Percentiles rank a stretch among this genome's conserved stretches.
Evolutionary conservation across 2,888 invertebrate genomes (phyloP).

Genomic region (Axea sp.): DNA sequence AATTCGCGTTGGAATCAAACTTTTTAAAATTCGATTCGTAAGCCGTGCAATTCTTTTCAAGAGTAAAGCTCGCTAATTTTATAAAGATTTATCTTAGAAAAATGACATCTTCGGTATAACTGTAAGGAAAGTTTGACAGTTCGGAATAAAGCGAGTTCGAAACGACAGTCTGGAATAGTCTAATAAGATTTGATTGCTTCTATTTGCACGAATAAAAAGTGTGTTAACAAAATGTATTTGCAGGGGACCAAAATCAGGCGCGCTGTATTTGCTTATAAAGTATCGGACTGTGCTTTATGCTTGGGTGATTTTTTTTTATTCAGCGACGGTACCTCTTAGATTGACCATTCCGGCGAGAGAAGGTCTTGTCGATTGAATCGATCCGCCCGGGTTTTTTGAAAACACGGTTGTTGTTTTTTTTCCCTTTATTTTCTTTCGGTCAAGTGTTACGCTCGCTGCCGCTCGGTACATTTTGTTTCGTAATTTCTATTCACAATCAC

Average conservation of each 20-base stretch:
- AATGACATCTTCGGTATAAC: not conserved
- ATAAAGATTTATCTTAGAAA: slow-evolving; percentile 1
- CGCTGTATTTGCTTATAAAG: slow-evolving; percentile 60
- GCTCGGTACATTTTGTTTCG: not conserved
- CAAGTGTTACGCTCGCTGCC: not conserved
- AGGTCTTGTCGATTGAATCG: slow-evolving; percentile 71
- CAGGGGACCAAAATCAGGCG: slow-evolving; percentile 48
- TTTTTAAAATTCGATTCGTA: no score
- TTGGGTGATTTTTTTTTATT: slow-evolving; percentile 66
- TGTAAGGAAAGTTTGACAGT: slow-evolving; percentile 34
- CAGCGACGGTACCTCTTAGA: slow-evolving; percentile 65
- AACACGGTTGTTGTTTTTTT: no score
- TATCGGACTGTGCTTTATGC: slow-evolving; percentile 64
- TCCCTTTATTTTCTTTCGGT: no score
- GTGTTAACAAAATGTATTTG: slow-evolving; percentile 41
- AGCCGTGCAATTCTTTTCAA: no score
- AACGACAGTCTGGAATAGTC: slow-evolving; percentile 2
- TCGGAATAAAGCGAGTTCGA: slow-evolving; percentile 2
- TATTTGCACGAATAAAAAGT: slow-evolving; percentile 44
- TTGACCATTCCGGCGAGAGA: slow-evolving; percentile 69
- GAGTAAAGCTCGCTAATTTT: no score
- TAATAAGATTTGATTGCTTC: slow-evolving; percentile 46
- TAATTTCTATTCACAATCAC: not conserved
- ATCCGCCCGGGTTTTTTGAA: slow-evolving; percentile 70
- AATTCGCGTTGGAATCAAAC: no score